Evolutionary conservation across 2,797 vertebrate genomes (phyloP).

Genomic region (Gobio occitaniae): DNA sequence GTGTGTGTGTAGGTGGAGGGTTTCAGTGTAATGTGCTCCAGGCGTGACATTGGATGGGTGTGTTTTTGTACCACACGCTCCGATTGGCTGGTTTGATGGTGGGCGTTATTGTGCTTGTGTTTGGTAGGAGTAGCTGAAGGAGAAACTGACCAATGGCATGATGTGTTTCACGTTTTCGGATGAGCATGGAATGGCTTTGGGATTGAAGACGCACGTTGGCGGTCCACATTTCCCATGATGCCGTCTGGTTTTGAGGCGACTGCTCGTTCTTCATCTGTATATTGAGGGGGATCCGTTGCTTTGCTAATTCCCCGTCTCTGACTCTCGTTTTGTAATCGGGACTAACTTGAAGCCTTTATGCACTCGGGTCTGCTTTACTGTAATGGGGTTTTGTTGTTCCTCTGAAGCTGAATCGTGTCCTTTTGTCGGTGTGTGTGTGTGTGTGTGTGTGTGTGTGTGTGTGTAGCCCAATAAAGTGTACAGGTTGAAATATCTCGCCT

Average conservation of each 20-base stretch:
- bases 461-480: constrained; percentile 88
- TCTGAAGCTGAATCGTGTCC: constrained; percentile 81
- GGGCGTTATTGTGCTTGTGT: constrained; percentile 4
- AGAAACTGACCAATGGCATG: not conserved
- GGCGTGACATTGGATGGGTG: constrained; percentile 1
- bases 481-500: constrained; percentile 66
- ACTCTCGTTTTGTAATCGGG: constrained; percentile 37
- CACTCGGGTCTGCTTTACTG: constrained; percentile 69
- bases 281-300: constrained; percentile 23
- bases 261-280: not conserved
- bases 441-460: too few relatives aligned
- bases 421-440: constrained; percentile 75
- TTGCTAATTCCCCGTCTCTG: constrained; percentile 10
- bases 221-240: constrained; percentile 25
- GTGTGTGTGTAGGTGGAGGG: constrained; percentile 67
- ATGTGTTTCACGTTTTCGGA: not conserved
- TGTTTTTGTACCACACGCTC: not conserved
- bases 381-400: constrained; percentile 67
- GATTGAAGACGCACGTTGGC: constrained; percentile 2
- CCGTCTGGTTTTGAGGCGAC: constrained; percentile 2
- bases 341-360: constrained; percentile 57
- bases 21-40: not conserved
- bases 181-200: constrained; percentile 23
- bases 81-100: not conserved
- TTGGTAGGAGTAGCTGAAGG: constrained; percentile 10